Conservation (phyloP, 2,888 invertebrate species). For the Archips xylosteana region DNA sequence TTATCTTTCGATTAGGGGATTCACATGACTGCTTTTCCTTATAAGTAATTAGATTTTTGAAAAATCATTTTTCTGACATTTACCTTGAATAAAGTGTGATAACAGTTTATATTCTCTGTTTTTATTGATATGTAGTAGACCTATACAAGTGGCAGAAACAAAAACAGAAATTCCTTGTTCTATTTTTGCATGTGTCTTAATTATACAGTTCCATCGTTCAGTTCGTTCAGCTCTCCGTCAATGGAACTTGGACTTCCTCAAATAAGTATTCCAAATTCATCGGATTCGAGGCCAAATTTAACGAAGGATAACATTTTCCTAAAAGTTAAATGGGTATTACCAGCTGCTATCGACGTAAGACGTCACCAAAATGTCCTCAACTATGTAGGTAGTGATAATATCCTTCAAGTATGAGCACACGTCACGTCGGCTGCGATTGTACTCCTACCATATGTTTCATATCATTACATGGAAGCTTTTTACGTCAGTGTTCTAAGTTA, state of each 20-base stretch:
- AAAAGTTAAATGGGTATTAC: not conserved
- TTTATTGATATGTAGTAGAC: not conserved
- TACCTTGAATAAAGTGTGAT: not conserved
- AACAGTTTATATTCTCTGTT: not conserved
- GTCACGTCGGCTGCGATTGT: not conserved
- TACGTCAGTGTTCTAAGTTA: constrained; percentile 21
- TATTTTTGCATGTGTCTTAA: not conserved
- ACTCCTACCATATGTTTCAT: not conserved
- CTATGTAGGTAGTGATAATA: not conserved
- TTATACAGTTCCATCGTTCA: too few species aligned
- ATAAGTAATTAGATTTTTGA: not conserved
- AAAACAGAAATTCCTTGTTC: not conserved
- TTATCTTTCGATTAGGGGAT: not conserved
- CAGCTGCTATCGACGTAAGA: not conserved
- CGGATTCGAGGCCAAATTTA: not conserved
- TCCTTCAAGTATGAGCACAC: not conserved
- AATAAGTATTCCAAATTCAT: too few species aligned
- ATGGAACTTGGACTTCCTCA: too few species aligned
- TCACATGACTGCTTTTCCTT: not conserved
- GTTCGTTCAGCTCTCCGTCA: too few species aligned
- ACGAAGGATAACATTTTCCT: not conserved
- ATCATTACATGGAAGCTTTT: constrained; percentile 8
- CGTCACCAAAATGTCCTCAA: not conserved
- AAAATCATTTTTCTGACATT: too few species aligned
- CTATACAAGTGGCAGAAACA: not conserved